These are phyloP conservation scores for Parazoanthus darwini DNA, from an alignment of 92 coral and sea anemone species.

Conservation along the genomic window DNA sequence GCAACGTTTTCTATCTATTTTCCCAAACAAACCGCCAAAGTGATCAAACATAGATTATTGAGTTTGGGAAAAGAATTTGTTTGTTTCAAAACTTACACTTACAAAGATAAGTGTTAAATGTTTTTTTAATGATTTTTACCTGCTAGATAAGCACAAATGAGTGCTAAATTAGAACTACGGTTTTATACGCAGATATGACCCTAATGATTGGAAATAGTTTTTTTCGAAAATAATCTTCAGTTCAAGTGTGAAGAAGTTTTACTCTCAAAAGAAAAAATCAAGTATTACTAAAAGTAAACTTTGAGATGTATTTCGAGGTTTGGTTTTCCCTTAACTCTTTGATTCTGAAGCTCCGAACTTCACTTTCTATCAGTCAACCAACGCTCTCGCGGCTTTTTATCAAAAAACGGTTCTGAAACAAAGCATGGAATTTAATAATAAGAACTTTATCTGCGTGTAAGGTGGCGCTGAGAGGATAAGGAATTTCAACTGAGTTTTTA, in stretches of 20 bases:
- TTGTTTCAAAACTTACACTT: background rate
- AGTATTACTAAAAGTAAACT: background rate
- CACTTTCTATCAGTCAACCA: background rate
- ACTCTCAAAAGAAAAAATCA: background rate
- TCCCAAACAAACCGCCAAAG: background rate
- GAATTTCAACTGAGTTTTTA: background rate
- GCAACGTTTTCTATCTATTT: background rate
- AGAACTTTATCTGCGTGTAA: background rate
- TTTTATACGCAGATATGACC: background rate
- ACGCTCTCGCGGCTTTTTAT: background rate
- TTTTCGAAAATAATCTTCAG: background rate
- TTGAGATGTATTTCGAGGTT: no score
- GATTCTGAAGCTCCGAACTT: background rate
- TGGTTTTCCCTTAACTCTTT: background rate
- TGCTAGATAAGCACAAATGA: background rate
- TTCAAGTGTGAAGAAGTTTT: background rate
- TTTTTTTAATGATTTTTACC: background rate
- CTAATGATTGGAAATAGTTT: background rate
- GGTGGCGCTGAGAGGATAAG: constrained; percentile 12
- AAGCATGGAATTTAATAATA: background rate
- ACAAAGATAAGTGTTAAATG: background rate
- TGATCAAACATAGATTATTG: constrained; percentile 8
- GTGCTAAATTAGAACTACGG: background rate
- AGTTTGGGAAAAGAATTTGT: constrained; percentile 1
- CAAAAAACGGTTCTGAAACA: background rate